phyloP scores from a whole-genome alignment of 1,140 invertebrate genomes.

The Aphelenchoides fujianensis region DNA sequence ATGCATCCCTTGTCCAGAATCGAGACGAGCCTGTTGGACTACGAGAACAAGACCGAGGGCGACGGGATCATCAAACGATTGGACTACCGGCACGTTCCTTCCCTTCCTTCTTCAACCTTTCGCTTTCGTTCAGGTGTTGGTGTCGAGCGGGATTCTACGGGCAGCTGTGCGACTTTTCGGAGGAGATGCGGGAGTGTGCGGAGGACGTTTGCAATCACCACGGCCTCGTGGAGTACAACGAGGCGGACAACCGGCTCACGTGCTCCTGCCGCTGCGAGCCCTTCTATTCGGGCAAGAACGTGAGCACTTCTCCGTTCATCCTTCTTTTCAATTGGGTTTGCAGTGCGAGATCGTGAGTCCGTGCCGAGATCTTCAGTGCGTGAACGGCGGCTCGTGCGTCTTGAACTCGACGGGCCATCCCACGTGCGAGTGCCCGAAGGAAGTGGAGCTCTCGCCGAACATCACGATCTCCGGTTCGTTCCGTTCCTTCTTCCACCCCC shows the following conservation, averaged over 20 bases:
- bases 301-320: constrained; percentile 3
- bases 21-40: not conserved
- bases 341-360: constrained; percentile 38
- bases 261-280: constrained; percentile 35
- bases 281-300: constrained; percentile 30
- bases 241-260: not conserved
- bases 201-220: constrained; percentile 38
- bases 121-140: constrained; percentile 39
- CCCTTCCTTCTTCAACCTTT: too few species aligned
- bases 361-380: constrained; percentile 35
- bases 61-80: not conserved
- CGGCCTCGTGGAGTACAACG: constrained; percentile 25
- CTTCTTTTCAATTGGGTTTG: constrained; percentile 8
- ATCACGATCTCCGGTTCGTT: constrained; percentile 3
- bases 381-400: constrained; percentile 32
- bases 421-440: constrained; percentile 28
- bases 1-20: constrained; percentile 2
- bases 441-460: not conserved
- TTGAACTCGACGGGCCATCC: constrained; percentile 1
- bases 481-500: not conserved
- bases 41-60: not conserved
- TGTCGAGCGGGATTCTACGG: constrained; percentile 37
- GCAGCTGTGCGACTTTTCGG: constrained; percentile 37
- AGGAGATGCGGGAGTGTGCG: constrained; percentile 37
- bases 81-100: constrained; percentile 21